Evolutionary conservation across 2,113 vertebrate species (phyloP), one percentile per base, ranked within the genome.

Genomic region (Acanthochromis polyacanthus): DNA sequence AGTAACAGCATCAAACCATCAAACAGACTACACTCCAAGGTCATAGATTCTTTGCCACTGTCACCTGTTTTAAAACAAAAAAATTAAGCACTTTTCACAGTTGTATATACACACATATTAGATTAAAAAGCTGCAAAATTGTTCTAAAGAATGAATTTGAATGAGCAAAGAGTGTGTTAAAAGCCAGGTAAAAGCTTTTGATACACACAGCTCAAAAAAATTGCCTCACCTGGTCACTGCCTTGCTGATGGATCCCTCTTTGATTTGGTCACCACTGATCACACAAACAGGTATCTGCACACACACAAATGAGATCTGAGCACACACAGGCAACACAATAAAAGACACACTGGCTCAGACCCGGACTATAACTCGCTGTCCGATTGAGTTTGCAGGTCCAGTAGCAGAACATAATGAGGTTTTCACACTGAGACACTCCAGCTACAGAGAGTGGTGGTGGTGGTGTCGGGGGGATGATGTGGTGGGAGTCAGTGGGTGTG

Each of bases 401-500:
- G 76, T 63, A 75, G 66, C 75, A 81, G 80, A 80, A 83, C 83
- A 85, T 92, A 91, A 91, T 90, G 76, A 83, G 87, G 79, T 90
- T 89, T 92, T 92, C 88, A 84, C 84, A 83, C 81, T 65, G 68
- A 86, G 80, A 85, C 70, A 88, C 83, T 82, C 68, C 62, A 83
- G 83, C 68, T 56, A 59, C 57, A 75, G 62, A 86, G 83, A 57
- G 81, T 51, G 45, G 63, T 11, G 22, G 56, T 20, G 60, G 25
- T 5, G 23, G 25, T 50, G 78, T 40, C 25, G 25, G 28, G 43
- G 19, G 56, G 43, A 62, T 36, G 67, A 60, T 7, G 46, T 20
- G 72, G 56, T 58, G 74, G 40, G 38, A 59, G 69, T 75, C 59
- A 78, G 67, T 73, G 62, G 85, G 80, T 81, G 85, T 86, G 84